Evolutionary conservation across 1,140 invertebrate species (phyloP).

Genomic region (Drosophila tani): DNA sequence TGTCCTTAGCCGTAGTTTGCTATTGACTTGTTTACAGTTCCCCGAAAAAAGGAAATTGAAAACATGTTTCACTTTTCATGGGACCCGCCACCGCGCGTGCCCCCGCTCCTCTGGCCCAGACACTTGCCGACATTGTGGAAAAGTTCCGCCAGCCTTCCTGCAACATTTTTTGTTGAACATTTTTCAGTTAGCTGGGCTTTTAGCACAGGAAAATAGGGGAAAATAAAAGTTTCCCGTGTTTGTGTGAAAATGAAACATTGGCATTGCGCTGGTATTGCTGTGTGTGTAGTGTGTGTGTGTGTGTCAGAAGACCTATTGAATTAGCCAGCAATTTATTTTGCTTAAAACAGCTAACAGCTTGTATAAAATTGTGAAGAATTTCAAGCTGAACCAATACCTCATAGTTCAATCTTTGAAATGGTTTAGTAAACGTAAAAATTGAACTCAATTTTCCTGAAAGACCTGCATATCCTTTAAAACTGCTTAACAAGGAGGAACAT

Average conservation of each 20-base stretch:
- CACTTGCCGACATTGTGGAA: constrained; percentile 66
- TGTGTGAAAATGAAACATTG: constrained; percentile 57
- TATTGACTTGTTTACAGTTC: constrained; percentile 52
- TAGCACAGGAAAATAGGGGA: constrained; percentile 29
- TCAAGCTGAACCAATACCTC: constrained; percentile 36
- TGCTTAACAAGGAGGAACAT: constrained; percentile 10
- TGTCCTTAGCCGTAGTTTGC: constrained; percentile 42
- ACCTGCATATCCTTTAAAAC: not conserved
- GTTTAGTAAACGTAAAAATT: no score
- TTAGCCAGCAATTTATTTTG: constrained; percentile 43
- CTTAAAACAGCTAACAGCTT: constrained; percentile 51
- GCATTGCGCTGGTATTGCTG: constrained; percentile 19
- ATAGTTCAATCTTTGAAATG: not conserved
- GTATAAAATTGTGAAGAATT: constrained; percentile 39
- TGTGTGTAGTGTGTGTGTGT: constrained; percentile 15
- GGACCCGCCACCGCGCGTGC: not conserved
- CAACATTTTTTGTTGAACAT: constrained; percentile 19
- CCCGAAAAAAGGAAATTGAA: constrained; percentile 53
- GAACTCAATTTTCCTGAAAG: constrained; percentile 7
- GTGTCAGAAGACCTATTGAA: constrained; percentile 45
- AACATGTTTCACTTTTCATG: constrained; percentile 65
- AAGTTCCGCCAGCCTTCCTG: constrained; percentile 51
- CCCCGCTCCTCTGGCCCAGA: constrained; percentile 17
- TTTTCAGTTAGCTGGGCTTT: constrained; percentile 36
- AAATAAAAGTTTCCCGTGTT: constrained; percentile 36